These are phyloP conservation scores for Protaetia brevitarsis DNA, from an alignment of 1,140 invertebrate species.

Conservation along the genomic window DNA sequence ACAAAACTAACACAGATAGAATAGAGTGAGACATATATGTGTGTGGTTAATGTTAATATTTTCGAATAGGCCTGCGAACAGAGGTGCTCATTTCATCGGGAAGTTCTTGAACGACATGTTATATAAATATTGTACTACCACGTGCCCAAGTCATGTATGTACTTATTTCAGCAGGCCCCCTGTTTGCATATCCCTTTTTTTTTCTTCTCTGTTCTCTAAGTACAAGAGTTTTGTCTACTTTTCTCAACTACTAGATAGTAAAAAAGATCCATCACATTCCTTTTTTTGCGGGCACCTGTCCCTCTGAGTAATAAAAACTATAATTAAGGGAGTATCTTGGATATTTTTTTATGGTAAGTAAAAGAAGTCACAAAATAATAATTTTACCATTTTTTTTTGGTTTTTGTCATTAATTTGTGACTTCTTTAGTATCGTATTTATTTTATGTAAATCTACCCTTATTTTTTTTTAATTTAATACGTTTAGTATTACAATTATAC, in stretches of 20 bases:
- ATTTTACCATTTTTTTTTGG: background rate
- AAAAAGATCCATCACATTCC: constrained; percentile 46
- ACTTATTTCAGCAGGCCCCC: no score
- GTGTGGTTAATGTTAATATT: no score
- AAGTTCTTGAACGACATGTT: background rate
- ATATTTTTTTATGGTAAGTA: background rate
- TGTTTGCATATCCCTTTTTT: background rate
- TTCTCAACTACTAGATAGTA: constrained; percentile 32
- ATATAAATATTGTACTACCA: no score
- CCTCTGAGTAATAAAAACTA: no score
- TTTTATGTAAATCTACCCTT: background rate
- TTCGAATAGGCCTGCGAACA: constrained; percentile 27
- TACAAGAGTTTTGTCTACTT: constrained; percentile 10
- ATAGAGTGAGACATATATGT: background rate
- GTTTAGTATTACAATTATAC: no score
- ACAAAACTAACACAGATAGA: constrained; percentile 49
- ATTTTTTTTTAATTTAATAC: no score
- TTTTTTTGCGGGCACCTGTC: no score
- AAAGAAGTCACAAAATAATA: background rate
- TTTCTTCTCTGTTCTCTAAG: background rate
- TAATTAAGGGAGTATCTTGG: no score
- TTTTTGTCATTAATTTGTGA: no score
- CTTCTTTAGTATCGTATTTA: no score
- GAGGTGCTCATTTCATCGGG: background rate
- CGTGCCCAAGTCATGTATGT: no score